Base-by-base conservation (phyloP, 2,797 vertebrate species). In the Huso huso region DNA sequence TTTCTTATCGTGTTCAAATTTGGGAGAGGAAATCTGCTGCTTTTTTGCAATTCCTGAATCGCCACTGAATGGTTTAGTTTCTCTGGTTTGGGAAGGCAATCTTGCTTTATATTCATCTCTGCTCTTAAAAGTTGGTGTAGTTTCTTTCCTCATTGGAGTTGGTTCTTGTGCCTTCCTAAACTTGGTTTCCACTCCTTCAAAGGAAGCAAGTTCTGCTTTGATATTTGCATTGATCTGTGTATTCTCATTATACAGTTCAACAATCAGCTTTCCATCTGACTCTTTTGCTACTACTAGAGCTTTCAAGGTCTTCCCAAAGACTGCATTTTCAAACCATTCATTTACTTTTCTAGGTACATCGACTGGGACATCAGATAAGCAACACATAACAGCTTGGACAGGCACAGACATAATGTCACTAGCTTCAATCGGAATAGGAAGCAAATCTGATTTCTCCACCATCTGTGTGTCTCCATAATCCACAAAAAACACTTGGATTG, bases 381-480 rank as follows among this genome's bases (percentile, higher is more conserved):
- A 83, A 77, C 95, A 96, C 68, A 88, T 81, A 64, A 98, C 65
- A 13, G 94, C 94, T 78, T 97, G 96, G 78, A 96, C 90, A 18
- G 97, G 95, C 67, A 94, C 77, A 58, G 93, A 81, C 78, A 95
- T 88, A 23, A 97, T 80, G 53, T 93, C 87, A 51, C 78, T 84
- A 6, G 93, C 92, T 74, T 93, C 87, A 62, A 49, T 78, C 53
- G 93, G 93, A 75, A 98, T 79, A 37, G 89, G 90, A 69, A 95
- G 81, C 68, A 98, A 68, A 63, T 92, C 76, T 1, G 86, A 86
- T 62, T 79, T 77, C 10, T 83, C 78, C 59, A 94, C 77, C 18
- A 83, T 69, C 65, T 91, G 81, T 8, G 85, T 91, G 77, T 98
- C 91, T 0, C 97, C 97, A 73, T 93, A 98, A 82, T 99, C 97